Evolutionary conservation across 1,140 invertebrate genomes (phyloP), one percentile per base, ranked within the genome.

Genomic region (Sycobia sp.): DNA sequence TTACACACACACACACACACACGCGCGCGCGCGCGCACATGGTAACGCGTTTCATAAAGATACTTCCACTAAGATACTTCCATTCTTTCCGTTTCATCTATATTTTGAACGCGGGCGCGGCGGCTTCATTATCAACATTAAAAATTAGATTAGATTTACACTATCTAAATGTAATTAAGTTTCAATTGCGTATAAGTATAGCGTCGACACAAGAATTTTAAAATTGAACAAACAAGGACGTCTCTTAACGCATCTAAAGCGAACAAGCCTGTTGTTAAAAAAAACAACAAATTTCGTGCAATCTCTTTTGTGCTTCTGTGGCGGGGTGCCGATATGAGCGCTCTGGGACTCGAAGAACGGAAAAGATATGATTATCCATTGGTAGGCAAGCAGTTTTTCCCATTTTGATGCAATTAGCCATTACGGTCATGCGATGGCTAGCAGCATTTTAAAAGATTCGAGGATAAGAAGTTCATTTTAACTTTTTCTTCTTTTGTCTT

Each of bases 41-140:
- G 16, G 66, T 60, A 59, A 27, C 58, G 44, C 11, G 67, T 66
- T 57, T 55, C 62, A 66, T 32, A 23, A 62, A 67, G 62, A 69
- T 69, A 60, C 54, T 23, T n/a, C 11, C 49, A 54, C 67, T 62
- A 66, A 66, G 62, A 72, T 70, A 68, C 66, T 68, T 56, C 55
- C 65, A 55, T 67, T 70, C 56, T 49, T 39, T 11, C 27, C 22
- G n/a, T n/a, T n/a, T n/a, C n/a, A n/a, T n/a, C n/a, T n/a, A n/a
- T n/a, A n/a, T n/a, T 56, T 39, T 41, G 23, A 49, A 27, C 23
- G 16, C 18, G n/a, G 47, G 29, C 29, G 32, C 43, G 38, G 46
- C 22, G 7, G 38, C 38, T 36, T 47, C 38, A 58, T 64, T 64
- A 64, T 64, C 62, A 58, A 44, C 22, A 25, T 38, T 39, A 43